Percentiles rank a stretch among this genome's conserved stretches.
Evolutionary conservation across 2,888 invertebrate genomes (phyloP).

Genomic region (Eupithecia subumbrata): DNA sequence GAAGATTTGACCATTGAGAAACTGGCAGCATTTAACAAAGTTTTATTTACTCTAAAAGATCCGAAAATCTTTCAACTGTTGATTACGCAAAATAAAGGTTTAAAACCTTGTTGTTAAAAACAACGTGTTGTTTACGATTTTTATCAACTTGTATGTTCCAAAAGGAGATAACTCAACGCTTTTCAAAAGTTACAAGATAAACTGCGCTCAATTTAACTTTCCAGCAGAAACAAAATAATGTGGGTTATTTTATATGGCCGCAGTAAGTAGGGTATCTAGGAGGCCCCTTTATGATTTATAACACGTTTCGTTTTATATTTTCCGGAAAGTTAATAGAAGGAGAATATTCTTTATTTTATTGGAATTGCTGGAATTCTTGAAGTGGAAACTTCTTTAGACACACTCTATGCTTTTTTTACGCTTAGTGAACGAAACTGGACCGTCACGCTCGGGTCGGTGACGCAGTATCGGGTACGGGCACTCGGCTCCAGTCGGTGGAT

Average conservation of each 20-base stretch:
- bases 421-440: not conserved
- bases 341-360: not conserved
- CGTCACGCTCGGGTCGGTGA: not conserved
- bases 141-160: not conserved
- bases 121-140: not conserved
- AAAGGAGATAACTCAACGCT: conserved; percentile 7
- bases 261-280: not conserved
- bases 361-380: not conserved
- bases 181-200: conserved; percentile 14
- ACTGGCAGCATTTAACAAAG: not conserved
- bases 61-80: not conserved
- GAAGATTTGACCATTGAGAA: no score
- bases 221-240: conserved; percentile 20
- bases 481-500: no score
- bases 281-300: not conserved
- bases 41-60: not conserved
- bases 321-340: not conserved
- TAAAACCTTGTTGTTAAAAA: not conserved
- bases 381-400: not conserved
- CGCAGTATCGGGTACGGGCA: not conserved
- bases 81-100: not conserved
- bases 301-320: conserved; percentile 6
- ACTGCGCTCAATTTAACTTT: conserved; percentile 17
- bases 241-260: conserved; percentile 14
- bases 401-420: not conserved